These are phyloP conservation scores for Eudasyphora cyanicolor DNA, from an alignment of 2,888 invertebrate species.

Conservation along the genomic window DNA sequence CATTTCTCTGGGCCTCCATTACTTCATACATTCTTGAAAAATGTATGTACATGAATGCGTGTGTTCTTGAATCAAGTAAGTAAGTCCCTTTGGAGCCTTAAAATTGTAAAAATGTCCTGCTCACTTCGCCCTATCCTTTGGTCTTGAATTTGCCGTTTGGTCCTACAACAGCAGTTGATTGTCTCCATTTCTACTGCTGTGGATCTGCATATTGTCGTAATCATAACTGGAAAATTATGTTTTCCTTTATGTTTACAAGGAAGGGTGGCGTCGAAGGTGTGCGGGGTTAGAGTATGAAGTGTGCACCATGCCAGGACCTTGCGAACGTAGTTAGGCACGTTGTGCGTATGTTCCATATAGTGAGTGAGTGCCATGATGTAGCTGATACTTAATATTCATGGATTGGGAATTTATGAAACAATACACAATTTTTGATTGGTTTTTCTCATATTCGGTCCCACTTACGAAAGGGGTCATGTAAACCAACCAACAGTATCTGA, in stretches of 20 bases:
- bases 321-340: conserved; percentile 20
- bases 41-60: neutral
- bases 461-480: conserved; percentile 40
- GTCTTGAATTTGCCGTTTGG: conserved; percentile 8
- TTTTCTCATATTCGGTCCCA: conserved; percentile 44
- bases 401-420: conserved; percentile 65
- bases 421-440: conserved; percentile 66
- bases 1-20: conserved; percentile 1
- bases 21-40: neutral
- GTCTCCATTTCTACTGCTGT: conserved; percentile 45
- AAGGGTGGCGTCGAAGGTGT: neutral
- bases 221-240: conserved; percentile 64
- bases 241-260: conserved; percentile 45
- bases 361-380: neutral
- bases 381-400: conserved; percentile 63
- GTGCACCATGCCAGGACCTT: conserved; percentile 19
- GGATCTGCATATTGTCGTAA: conserved; percentile 54
- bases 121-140: neutral
- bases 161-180: conserved; percentile 50
- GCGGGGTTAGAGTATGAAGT: neutral
- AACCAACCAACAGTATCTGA: conserved; percentile 43
- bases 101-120: conserved; percentile 60
- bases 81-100: conserved; percentile 59
- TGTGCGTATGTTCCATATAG: neutral
- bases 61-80: conserved; percentile 44